Conservation (phyloP, 2,888 invertebrate species). For the Odontocolon sp. region DNA sequence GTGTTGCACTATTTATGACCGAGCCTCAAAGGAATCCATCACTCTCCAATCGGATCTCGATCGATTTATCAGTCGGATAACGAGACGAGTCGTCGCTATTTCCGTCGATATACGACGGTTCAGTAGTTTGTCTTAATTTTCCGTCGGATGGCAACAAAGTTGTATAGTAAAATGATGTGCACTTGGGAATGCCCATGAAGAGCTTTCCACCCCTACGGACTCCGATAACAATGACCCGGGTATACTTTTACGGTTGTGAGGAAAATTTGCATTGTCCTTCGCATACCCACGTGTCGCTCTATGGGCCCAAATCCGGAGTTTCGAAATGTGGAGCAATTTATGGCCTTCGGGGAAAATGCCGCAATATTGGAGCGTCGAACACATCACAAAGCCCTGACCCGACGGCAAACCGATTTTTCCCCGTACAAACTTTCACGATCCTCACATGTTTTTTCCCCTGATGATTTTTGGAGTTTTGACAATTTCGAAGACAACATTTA, state of each 20-base stretch:
- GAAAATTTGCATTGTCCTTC: conserved; percentile 71
- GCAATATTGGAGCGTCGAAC: conserved; percentile 69
- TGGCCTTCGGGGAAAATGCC: conserved; percentile 69
- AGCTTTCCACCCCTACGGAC: conserved; percentile 34
- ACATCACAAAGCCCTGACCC: conserved; percentile 53
- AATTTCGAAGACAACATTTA: background rate
- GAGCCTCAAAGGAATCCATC: conserved; percentile 48
- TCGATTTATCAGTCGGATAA: conserved; percentile 57
- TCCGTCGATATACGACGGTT: conserved; percentile 9
- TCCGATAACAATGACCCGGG: conserved; percentile 41
- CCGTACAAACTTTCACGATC: conserved; percentile 69
- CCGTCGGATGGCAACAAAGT: conserved; percentile 13
- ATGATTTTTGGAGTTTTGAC: background rate
- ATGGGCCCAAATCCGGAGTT: conserved; percentile 67
- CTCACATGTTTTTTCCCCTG: conserved; percentile 66
- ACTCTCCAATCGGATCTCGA: conserved; percentile 66
- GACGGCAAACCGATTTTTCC: conserved; percentile 54
- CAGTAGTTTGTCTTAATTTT: background rate
- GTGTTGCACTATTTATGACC: conserved; percentile 63
- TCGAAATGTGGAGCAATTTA: conserved; percentile 78
- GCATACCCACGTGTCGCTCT: conserved; percentile 70
- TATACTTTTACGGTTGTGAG: conserved; percentile 45
- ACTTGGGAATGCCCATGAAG: conserved; percentile 14
- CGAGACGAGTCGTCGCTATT: conserved; percentile 29
- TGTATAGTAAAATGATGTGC: background rate